Evolutionary conservation across 2,888 invertebrate genomes (phyloP), one percentile per base, ranked within the genome.

Genomic region (Cantharis rustica): DNA sequence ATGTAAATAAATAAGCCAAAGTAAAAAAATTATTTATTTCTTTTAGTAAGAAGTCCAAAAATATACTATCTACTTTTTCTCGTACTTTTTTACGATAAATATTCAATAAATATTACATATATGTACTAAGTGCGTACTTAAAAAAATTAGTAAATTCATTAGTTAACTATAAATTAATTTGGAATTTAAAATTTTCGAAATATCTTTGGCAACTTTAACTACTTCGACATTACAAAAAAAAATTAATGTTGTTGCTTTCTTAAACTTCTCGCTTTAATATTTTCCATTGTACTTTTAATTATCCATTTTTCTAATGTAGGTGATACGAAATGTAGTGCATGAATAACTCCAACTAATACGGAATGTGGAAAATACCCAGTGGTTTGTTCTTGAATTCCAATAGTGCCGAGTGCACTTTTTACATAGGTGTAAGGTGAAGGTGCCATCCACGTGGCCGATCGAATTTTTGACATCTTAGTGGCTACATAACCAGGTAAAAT

Each of bases 391-490:
- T 91, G 89, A 64, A 94, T 91, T 1, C 96, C 96, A 10, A 95
- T 90, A 1, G 94, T 92, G 74, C 89, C 90, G 1, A 96, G 86
- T 0, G 96, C 93, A 0, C 93, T 91, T 74, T 90, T 89, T 31
- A 95, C 96, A 86, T 92, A 96, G 47, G 89, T 90, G 66, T 93
- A 90, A 0, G 96, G 92, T 0, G 93, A 91, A 0, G 96, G 96
- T 0, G 95, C 94, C 89, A 96, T 92, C 88, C 93, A 90, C 0
- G 93, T 92, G 26, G 93, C 90, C 61, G 90, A 90, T n/a, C 91
- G 90, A 76, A 97, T 94, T 83, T 95, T 95, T 10, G 95, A 93
- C 95, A 97, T 96, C 85, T 97, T 97, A 0, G 97, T 96, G 17
- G 96, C 95, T 0, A 98, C 97, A 82, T 95, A 96, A 1, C 96